Percentiles rank a stretch among this genome's conserved stretches.
Conservation (phyloP, 1,140 invertebrate species). For the Saxidomus purpurata region DNA sequence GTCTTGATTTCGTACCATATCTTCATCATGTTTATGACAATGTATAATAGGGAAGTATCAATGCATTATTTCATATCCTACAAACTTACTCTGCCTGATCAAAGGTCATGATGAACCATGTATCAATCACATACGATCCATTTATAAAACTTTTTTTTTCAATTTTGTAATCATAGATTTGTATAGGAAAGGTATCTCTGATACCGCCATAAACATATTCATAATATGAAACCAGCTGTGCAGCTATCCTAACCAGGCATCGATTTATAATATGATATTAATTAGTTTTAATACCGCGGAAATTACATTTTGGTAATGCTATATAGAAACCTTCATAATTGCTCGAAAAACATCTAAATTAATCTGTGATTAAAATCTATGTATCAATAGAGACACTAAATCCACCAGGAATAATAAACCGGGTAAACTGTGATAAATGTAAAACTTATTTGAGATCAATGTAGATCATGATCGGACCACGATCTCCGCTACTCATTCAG, state of each 20-base stretch:
- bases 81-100: too few species aligned
- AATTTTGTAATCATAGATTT: constrained; percentile 14
- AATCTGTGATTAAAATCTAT: too few species aligned
- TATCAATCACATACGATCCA: neutral
- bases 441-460: too few species aligned
- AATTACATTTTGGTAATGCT: neutral
- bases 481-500: too few species aligned
- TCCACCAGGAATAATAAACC: too few species aligned
- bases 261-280: constrained; percentile 32
- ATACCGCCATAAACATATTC: constrained; percentile 22
- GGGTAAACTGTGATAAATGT: too few species aligned
- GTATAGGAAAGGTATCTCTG: neutral
- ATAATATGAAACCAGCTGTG: neutral
- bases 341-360: neutral
- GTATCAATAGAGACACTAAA: too few species aligned
- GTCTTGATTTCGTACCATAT: too few species aligned
- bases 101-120: neutral
- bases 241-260: neutral
- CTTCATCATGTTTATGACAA: too few species aligned
- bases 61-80: too few species aligned
- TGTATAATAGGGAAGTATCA: too few species aligned
- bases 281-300: constrained; percentile 35
- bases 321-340: neutral
- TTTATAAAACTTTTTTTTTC: neutral
- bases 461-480: too few species aligned